These are phyloP conservation scores for Drosophila fungiperda DNA, from an alignment of 2,888 invertebrate genomes.

Conservation along the genomic window DNA sequence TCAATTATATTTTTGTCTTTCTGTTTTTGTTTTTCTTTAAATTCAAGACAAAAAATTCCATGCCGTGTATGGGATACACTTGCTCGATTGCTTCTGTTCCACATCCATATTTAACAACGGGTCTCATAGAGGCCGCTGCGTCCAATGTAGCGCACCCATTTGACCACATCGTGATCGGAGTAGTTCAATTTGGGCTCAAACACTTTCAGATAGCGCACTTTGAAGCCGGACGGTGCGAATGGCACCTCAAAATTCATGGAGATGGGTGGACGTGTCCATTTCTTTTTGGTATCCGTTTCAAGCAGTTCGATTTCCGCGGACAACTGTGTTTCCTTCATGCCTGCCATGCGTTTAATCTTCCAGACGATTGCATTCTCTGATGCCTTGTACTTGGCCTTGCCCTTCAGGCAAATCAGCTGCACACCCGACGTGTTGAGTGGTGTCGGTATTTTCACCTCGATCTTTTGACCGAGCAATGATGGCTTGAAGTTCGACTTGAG, in stretches of 20 bases:
- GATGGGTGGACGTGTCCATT: conserved; percentile 99
- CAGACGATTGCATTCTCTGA: conserved; percentile 99
- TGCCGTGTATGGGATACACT: conserved; percentile 45
- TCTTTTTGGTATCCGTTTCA: conserved; percentile 99
- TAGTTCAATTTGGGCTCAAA: conserved; percentile 99
- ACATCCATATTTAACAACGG: conserved; percentile 90
- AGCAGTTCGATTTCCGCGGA: conserved; percentile 99
- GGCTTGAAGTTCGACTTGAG: conserved; percentile 99
- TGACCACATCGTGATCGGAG: conserved; percentile 99
- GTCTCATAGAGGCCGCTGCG: conserved; percentile 99
- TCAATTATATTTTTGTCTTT: conserved; percentile 31
- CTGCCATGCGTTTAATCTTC: conserved; percentile 98
- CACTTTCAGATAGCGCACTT: conserved; percentile 99
- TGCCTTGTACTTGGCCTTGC: conserved; percentile 99
- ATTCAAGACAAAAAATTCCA: conserved; percentile 49
- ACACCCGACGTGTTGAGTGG: conserved; percentile 99
- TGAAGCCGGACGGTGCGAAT: conserved; percentile 99
- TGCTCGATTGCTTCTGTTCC: conserved; percentile 50
- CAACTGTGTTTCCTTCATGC: conserved; percentile 99
- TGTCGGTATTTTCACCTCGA: conserved; percentile 99
- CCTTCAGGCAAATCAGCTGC: conserved; percentile 99
- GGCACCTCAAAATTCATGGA: conserved; percentile 99
- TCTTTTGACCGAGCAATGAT: conserved; percentile 98
- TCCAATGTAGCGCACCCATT: conserved; percentile 99
- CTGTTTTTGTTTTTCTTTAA: conserved; percentile 37